These are phyloP conservation scores for Drosophila ambigua DNA, from an alignment of 1,140 invertebrate genomes.

Conservation along the genomic window DNA sequence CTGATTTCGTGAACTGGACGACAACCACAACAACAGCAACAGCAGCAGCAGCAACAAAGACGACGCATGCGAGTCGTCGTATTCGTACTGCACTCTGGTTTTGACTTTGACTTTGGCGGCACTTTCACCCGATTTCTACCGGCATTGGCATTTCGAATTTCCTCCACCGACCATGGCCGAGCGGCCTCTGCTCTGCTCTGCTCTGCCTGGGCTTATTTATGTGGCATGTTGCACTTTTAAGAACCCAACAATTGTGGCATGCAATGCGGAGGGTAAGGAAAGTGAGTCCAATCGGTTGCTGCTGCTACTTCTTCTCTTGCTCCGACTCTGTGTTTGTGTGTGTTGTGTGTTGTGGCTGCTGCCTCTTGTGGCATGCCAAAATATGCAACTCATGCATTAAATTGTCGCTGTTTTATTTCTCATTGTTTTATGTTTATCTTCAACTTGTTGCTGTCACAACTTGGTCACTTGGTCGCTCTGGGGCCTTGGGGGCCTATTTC, in stretches of 20 bases:
- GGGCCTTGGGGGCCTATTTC: constrained; percentile 26
- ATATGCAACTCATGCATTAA: constrained; percentile 81
- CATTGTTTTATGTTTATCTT: constrained; percentile 80
- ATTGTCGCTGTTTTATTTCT: constrained; percentile 81
- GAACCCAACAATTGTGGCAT: constrained; percentile 44
- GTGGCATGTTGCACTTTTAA: constrained; percentile 76
- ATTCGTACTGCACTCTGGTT: constrained; percentile 38
- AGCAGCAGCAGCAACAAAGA: constrained; percentile 2
- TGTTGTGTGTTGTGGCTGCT: not conserved
- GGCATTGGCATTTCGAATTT: constrained; percentile 74
- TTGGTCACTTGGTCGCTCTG: constrained; percentile 71
- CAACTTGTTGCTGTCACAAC: constrained; percentile 78
- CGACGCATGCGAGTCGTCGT: constrained; percentile 60
- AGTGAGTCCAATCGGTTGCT: constrained; percentile 27
- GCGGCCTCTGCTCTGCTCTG: not conserved
- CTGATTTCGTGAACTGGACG: constrained; percentile 74
- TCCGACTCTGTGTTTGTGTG: not conserved
- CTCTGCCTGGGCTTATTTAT: constrained; percentile 66
- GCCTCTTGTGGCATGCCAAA: constrained; percentile 44
- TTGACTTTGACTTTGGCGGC: constrained; percentile 70
- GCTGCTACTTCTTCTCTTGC: too few species aligned
- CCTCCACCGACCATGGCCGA: constrained; percentile 47
- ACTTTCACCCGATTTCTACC: constrained; percentile 81
- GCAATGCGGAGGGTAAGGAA: constrained; percentile 54
- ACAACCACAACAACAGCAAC: constrained; percentile 17